These are phyloP conservation scores for Campaea margaritaria DNA, from an alignment of 2,888 invertebrate genomes.

Conservation along the genomic window DNA sequence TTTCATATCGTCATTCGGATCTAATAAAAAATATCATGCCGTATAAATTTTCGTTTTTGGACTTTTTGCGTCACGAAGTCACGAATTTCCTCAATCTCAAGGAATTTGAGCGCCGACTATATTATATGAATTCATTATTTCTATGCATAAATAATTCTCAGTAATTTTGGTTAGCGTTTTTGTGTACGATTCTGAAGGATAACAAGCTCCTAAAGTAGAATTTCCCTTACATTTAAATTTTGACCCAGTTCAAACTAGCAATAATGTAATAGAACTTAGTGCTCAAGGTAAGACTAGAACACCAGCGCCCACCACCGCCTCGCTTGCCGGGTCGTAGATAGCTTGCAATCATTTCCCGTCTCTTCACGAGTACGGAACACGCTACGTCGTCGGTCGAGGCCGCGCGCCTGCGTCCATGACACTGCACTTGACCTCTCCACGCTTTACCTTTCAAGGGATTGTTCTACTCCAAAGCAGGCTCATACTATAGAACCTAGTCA, in stretches of 20 bases:
- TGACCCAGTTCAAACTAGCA: too few relatives aligned
- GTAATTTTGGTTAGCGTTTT: too few relatives aligned
- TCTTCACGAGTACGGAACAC: conserved; percentile 20
- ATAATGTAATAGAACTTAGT: not conserved
- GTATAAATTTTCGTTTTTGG: not conserved
- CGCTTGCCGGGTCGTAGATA: conserved; percentile 17
- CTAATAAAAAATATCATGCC: not conserved
- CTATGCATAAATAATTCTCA: too few relatives aligned
- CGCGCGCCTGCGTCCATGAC: conserved; percentile 25
- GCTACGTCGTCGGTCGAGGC: not conserved
- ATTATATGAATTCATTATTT: too few relatives aligned
- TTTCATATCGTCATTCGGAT: too few relatives aligned
- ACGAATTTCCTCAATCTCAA: too few relatives aligned
- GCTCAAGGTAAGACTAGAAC: conserved; percentile 10
- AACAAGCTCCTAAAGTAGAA: too few relatives aligned
- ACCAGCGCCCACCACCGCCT: too few relatives aligned
- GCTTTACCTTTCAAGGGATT: not conserved
- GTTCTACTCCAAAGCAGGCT: not conserved
- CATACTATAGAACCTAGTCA: not conserved
- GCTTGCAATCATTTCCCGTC: conserved; percentile 6
- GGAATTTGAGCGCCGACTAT: too few relatives aligned
- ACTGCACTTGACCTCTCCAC: conserved; percentile 38
- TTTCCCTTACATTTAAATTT: too few relatives aligned
- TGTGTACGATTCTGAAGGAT: too few relatives aligned
- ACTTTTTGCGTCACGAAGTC: not conserved